A percentile compares a stretch with the other conserved stretches of the same genome.
Conservation (phyloP, 1,140 invertebrate species). For the Delia radicum region DNA sequence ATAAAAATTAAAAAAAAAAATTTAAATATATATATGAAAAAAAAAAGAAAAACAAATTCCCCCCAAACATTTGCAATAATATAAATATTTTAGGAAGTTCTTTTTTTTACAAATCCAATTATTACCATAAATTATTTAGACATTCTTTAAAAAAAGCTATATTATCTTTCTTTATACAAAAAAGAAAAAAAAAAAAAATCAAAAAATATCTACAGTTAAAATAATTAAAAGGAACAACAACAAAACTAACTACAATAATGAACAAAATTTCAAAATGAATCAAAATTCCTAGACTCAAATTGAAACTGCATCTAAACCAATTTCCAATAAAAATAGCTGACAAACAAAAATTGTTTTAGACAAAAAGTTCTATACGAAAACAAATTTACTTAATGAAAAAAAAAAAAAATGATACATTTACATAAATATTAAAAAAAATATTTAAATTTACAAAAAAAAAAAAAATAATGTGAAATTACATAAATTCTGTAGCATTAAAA, state of each 20-base stretch:
- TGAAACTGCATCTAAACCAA: background rate
- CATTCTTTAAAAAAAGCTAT: background rate
- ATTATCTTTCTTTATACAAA: background rate
- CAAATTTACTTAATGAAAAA: background rate
- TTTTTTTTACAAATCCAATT: background rate
- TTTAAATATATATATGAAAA: background rate
- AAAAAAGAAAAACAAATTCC: conserved; percentile 9
- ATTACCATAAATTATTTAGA: background rate
- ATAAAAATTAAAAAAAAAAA: conserved; percentile 24
- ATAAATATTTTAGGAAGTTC: conserved; percentile 6
- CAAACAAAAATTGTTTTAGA: background rate
- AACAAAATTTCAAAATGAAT: conserved; percentile 3
- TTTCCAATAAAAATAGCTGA: background rate
- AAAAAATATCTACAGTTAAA: background rate
- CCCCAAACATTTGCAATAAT: conserved; percentile 7
- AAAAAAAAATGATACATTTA: background rate
- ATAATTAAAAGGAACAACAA: background rate
- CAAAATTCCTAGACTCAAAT: background rate
- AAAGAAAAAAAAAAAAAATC: background rate
- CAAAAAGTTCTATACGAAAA: background rate
- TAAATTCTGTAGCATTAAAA: background rate
- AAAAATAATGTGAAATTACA: background rate
- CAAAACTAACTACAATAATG: background rate
- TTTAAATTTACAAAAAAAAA: background rate
- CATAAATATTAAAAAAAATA: background rate